These are phyloP conservation scores for Odontothrips loti DNA, from an alignment of 2,888 invertebrate genomes.

Conservation along the genomic window DNA sequence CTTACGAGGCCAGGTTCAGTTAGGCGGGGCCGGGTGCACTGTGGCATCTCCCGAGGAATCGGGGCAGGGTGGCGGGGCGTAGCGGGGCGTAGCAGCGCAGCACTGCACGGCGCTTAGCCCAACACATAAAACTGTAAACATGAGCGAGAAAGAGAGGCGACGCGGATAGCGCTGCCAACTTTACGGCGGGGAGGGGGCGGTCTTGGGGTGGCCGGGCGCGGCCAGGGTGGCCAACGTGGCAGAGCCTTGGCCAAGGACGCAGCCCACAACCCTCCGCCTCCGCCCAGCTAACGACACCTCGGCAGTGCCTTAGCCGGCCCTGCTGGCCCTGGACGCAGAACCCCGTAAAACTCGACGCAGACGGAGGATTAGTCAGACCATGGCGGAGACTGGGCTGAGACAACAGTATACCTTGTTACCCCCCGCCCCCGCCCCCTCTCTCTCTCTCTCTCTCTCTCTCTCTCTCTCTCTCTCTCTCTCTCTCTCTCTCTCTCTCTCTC, in stretches of 20 bases:
- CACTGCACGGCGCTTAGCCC: neutral
- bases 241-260: neutral
- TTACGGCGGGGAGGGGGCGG: neutral
- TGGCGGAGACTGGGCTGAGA: neutral
- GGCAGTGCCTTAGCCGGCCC: no score
- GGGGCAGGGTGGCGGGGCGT: neutral
- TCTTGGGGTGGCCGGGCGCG: neutral
- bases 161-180: neutral
- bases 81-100: no score
- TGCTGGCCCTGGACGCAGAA: no score
- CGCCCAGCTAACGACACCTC: neutral
- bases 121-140: neutral
- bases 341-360: neutral
- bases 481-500: no score
- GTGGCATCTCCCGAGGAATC: no score
- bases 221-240: neutral
- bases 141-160: neutral
- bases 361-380: neutral
- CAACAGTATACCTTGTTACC: no score
- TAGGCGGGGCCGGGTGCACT: no score
- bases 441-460: no score
- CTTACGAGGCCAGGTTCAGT: no score
- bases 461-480: no score
- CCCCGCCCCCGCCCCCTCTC: no score
- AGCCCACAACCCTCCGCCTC: neutral